Base-by-base conservation (phyloP, 2,888 invertebrate genomes). In the Frankliniella fusca region DNA sequence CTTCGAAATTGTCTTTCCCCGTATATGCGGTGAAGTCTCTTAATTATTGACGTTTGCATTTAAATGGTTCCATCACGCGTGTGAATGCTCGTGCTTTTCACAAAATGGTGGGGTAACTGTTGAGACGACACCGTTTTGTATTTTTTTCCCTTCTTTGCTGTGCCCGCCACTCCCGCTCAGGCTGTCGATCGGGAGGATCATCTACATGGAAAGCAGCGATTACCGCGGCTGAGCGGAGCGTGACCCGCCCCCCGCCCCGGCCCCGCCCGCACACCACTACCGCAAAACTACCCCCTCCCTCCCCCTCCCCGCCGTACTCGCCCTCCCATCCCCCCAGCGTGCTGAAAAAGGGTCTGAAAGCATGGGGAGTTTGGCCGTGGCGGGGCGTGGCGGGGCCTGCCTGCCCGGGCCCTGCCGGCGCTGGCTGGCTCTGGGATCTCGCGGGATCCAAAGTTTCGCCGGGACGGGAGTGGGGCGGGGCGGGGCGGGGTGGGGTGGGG, bases 261-360 rank as follows among this genome's bases (percentile, higher is more conserved):
- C 38, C 38, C 38, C 38, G 2, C 38, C 38, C 38, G 38, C 38
- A 5, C 38, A 38, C 38, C n/a, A n/a, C n/a, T n/a, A 38, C 38
- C 38, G 5, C 38, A 3, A 38, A 38, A 38, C 38, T 38, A 38
- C 38, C 38, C 38, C 38, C 5, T 38, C 5, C 54, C 54, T 8
- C 38, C 38, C 5, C 5, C 38, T 5, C 38, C 38, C 38, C 38
- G 38, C 38, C 5, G 38, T 15, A 54, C 54, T 18, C 54, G 3
- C 8, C 54, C 3, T 18, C 54, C 54, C 54, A 15, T 54, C 15
- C 54, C 54, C 54, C 54, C 54, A 0, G 18, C 54, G 11, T 70
- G 70, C 70, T 76, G 70, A 70, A 70, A 70, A 23, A n/a, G 70
- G 70, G 20, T 20, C 70, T 76, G 70, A 76, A 12, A 76, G 70